A percentile compares a stretch with the other conserved stretches of the same genome.
Evolutionary conservation across 1,140 invertebrate species (phyloP).

Genomic region (Goniozus legneri): DNA sequence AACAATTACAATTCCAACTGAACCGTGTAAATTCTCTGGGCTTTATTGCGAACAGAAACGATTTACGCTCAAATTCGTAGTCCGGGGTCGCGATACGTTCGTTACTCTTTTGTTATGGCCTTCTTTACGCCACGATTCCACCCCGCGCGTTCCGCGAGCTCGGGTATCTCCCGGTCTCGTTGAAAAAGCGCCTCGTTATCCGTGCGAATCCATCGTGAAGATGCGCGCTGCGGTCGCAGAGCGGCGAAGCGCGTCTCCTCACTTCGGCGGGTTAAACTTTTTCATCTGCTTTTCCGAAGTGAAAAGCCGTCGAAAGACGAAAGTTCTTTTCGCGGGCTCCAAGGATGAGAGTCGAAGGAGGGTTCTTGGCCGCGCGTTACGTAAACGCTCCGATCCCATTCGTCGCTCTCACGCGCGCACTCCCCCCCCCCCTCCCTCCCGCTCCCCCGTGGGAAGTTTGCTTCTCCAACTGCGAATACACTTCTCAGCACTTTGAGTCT

Average conservation of each 20-base stretch:
- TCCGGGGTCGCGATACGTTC: too few species aligned
- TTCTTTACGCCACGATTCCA: too few species aligned
- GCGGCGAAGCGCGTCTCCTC: too few species aligned
- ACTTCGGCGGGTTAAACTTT: constrained; percentile 50
- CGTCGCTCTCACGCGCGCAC: neutral
- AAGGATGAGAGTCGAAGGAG: too few species aligned
- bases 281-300: constrained; percentile 47
- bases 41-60: too few species aligned
- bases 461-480: constrained; percentile 17
- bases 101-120: too few species aligned
- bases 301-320: constrained; percentile 39
- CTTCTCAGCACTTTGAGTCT: too few species aligned
- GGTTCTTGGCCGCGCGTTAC: constrained; percentile 12
- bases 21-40: too few species aligned
- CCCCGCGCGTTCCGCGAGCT: too few species aligned
- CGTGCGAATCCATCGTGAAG: neutral
- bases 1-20: too few species aligned
- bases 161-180: neutral
- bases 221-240: constrained; percentile 23
- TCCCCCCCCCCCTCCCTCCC: neutral
- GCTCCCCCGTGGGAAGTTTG: constrained; percentile 19
- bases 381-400: neutral
- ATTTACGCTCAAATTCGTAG: too few species aligned
- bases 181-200: constrained; percentile 11
- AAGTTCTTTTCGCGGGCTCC: constrained; percentile 39